Evolutionary conservation across 1,140 invertebrate genomes (phyloP), one percentile per base, ranked within the genome.

Genomic region (Callitettix versicolor): DNA sequence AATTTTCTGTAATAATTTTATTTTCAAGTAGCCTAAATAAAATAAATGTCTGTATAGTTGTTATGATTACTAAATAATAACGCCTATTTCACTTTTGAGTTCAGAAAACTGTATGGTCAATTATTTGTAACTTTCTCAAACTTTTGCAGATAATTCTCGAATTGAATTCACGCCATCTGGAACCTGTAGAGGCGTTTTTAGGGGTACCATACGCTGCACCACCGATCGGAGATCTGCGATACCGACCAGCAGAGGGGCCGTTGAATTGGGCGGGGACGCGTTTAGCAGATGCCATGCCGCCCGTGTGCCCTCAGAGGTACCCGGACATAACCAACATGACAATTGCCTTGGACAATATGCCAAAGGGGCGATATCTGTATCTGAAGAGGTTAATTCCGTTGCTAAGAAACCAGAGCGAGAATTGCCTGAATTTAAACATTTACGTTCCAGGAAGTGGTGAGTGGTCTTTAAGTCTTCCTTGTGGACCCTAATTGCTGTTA

Each of bases 341-440:
- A 3, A 73, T 76, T 20, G 83, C 84, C 3, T 68, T 88, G 9
- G 67, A 75, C 53, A 70, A 68, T 58, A 87, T 86, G 84, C 84
- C 85, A 3, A 72, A 76, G 34, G 82, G 78, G 44, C 70, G 82
- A 33, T 85, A 81, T 71, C 74, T 77, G 63, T 79, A 83, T 64
- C 69, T 87, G 49, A 75, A 76, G 53, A 76, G 75, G 59, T 73
- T 85, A 42, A 63, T 80, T 17, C 81, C 81, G 6, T 72, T 81
- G 60, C 71, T 93, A 24, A 73, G 73, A 58, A 86, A 90, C 64
- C 86, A 91, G 69, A 86, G 80, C 70, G 91, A 95, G 71, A 89
- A 95, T 71, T 95, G 91, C 68, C 79, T 95, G 40, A 86, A 85
- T 67, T 76, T 94, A 59, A 95, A 95, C 68, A 81, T 94, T 52